phyloP scores from a whole-genome alignment of 2,888 invertebrate species.

The Endotricha flammealis region DNA sequence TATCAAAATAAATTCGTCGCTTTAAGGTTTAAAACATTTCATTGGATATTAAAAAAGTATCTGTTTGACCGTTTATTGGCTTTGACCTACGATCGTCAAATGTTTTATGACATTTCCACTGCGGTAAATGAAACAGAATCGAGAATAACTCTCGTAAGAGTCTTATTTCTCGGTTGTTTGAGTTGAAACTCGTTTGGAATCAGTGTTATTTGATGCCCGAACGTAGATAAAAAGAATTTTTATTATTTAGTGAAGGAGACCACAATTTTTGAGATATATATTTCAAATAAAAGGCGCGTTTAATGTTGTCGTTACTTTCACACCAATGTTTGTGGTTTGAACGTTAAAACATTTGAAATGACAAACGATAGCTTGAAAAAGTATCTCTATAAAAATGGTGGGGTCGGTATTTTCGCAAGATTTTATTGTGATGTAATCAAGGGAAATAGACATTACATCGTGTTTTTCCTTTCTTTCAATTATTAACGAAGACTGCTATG shows the following conservation, averaged over 20 bases:
- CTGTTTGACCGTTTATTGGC: conserved; percentile 30
- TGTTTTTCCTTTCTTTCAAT: too few species aligned
- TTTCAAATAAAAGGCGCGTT: conserved; percentile 18
- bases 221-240: conserved; percentile 21
- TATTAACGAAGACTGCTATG: too few species aligned
- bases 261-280: conserved; percentile 16
- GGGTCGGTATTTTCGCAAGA: too few species aligned
- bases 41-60: conserved; percentile 25
- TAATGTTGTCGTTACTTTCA: conserved; percentile 20
- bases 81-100: conserved; percentile 18
- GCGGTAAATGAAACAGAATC: conserved; percentile 3
- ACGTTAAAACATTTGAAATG: too few species aligned
- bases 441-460: too few species aligned
- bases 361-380: too few species aligned
- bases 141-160: background rate
- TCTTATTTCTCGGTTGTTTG: background rate
- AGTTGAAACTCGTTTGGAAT: background rate
- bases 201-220: conserved; percentile 3
- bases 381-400: too few species aligned
- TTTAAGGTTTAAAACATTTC: too few species aligned
- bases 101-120: conserved; percentile 15
- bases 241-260: conserved; percentile 23
- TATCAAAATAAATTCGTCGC: too few species aligned
- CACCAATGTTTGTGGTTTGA: conserved; percentile 17
- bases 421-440: too few species aligned